Conservation (phyloP, 1,140 invertebrate species). For the Apolygus lucorum region DNA sequence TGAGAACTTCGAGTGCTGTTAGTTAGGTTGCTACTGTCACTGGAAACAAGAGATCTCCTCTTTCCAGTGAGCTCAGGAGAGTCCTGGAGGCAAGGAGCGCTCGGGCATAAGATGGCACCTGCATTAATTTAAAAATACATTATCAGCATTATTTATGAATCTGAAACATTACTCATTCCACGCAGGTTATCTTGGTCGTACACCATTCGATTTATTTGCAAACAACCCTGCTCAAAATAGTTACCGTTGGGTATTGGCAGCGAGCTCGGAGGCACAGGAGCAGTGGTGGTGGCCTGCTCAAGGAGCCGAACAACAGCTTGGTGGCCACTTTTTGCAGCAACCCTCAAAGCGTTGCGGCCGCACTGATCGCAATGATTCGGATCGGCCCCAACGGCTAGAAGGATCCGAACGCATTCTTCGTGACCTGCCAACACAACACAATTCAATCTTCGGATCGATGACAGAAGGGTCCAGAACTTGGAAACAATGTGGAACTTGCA, state of each 20-base stretch:
- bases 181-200: not conserved
- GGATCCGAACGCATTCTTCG: slow-evolving; percentile 75
- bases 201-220: not conserved
- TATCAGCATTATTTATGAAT: not conserved
- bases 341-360: slow-evolving; percentile 67
- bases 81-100: slow-evolving; percentile 38
- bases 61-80: slow-evolving; percentile 58
- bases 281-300: slow-evolving; percentile 41
- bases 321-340: slow-evolving; percentile 69
- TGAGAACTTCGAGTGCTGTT: slow-evolving; percentile 55
- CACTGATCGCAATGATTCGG: slow-evolving; percentile 87
- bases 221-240: not conserved
- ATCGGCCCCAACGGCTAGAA: slow-evolving; percentile 83
- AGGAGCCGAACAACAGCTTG: slow-evolving; percentile 58
- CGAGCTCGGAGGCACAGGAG: slow-evolving; percentile 19
- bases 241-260: slow-evolving; percentile 26
- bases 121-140: slow-evolving; percentile 15
- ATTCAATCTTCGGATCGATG: no score
- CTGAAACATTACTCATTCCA: not conserved
- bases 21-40: slow-evolving; percentile 60
- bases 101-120: slow-evolving; percentile 29
- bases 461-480: no score
- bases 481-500: no score
- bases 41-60: slow-evolving; percentile 60
- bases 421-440: slow-evolving; percentile 46